Evolutionary conservation across 2,888 invertebrate species (phyloP).

Genomic region (Dorcus parallelipipedus): DNA sequence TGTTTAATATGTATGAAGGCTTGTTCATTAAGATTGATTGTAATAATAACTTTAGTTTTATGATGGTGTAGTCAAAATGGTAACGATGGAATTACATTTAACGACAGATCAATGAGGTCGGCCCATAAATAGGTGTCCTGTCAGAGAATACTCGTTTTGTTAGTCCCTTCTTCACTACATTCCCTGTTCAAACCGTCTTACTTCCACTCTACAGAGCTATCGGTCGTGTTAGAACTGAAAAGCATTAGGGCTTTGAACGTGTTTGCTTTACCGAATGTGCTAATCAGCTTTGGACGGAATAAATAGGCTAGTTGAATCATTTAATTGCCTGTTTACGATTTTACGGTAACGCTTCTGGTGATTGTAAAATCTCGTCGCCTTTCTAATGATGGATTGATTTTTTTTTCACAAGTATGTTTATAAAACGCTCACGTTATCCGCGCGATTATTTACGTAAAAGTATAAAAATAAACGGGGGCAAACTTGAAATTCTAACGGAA

Average conservation of each 20-base stretch:
- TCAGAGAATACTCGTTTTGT: conserved; percentile 27
- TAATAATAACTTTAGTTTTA: too few species aligned
- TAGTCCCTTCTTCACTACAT: conserved; percentile 29
- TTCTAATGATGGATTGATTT: too few species aligned
- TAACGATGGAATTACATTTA: conserved; percentile 21
- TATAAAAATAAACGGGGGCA: too few species aligned
- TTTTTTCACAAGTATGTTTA: not conserved
- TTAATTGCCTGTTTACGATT: conserved; percentile 3
- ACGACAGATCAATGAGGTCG: conserved; percentile 39
- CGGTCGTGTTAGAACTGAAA: conserved; percentile 33
- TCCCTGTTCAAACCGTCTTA: conserved; percentile 33
- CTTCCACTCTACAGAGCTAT: conserved; percentile 37
- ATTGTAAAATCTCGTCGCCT: too few species aligned
- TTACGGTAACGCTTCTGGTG: not conserved
- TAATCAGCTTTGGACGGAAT: conserved; percentile 24
- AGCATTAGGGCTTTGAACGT: conserved; percentile 35
- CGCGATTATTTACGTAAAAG: too few species aligned
- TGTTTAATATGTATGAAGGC: too few species aligned
- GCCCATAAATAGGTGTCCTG: conserved; percentile 42
- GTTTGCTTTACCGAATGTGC: conserved; percentile 36
- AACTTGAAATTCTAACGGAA: conserved; percentile 12
- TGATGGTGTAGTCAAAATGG: too few species aligned
- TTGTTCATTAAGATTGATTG: too few species aligned
- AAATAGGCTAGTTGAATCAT: conserved; percentile 13
- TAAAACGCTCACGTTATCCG: not conserved